Evolutionary conservation across 2,113 vertebrate species (phyloP).

Genomic region (Eulemur rufifrons): DNA sequence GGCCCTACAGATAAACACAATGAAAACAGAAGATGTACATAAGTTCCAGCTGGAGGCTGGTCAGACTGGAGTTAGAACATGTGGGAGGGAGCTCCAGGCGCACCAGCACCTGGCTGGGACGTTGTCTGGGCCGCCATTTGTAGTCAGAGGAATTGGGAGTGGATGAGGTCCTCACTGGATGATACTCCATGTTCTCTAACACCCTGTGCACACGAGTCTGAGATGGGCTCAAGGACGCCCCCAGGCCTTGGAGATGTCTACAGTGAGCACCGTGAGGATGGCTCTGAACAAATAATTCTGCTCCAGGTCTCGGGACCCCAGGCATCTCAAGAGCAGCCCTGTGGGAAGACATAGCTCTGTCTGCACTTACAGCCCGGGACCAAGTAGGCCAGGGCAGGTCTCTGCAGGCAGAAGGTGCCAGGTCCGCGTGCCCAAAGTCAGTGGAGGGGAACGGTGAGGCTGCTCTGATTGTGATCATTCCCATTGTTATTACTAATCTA

Average conservation of each 20-base stretch:
- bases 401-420: neutral
- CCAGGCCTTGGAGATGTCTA: neutral
- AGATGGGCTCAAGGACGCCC: neutral
- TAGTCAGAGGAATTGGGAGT: neutral
- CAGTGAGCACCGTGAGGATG: neutral
- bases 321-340: neutral
- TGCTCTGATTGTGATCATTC: too few species aligned
- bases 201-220: neutral
- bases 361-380: too few species aligned
- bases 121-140: rapidly evolving
- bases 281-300: too few species aligned
- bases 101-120: neutral
- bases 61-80: rapidly evolving
- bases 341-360: neutral
- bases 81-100: neutral
- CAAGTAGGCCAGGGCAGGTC: neutral
- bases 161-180: neutral
- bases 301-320: neutral
- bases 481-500: neutral
- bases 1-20: neutral
- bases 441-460: neutral
- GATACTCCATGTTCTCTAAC: neutral
- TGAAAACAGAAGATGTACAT: rapidly evolving
- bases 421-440: neutral
- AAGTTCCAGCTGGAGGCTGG: neutral